These are phyloP conservation scores for Caenorhabditis angaria DNA, from an alignment of 2,888 invertebrate genomes.

Conservation along the genomic window DNA sequence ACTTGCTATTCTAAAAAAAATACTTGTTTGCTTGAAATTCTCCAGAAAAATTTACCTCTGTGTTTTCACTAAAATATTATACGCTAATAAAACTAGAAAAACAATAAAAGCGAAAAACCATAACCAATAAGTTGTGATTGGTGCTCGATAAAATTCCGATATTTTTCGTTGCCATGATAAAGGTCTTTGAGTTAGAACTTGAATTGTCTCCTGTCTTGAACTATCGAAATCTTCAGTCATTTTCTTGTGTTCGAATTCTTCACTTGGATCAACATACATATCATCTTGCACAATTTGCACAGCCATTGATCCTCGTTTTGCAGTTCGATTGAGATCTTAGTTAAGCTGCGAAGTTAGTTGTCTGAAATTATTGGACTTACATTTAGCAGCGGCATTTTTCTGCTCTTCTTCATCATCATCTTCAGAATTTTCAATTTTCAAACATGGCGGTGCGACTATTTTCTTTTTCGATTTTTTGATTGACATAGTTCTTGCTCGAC, in stretches of 20 bases:
- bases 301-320: slow-evolving; percentile 35
- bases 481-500: slow-evolving; percentile 37
- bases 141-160: slow-evolving; percentile 97
- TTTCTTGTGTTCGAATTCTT: slow-evolving; percentile 24
- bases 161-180: slow-evolving; percentile 75
- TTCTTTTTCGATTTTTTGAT: slow-evolving; percentile 38
- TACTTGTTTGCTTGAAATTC: not conserved
- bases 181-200: slow-evolving; percentile 37
- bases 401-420: slow-evolving; percentile 36
- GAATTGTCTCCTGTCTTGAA: slow-evolving; percentile 30
- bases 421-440: slow-evolving; percentile 20
- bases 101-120: slow-evolving; percentile 79
- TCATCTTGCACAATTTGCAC: slow-evolving; percentile 27
- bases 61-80: slow-evolving; percentile 63
- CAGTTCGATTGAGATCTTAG: slow-evolving; percentile 32
- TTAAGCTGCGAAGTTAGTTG: not conserved
- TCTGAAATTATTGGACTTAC: slow-evolving; percentile 15
- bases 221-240: slow-evolving; percentile 22
- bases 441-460: slow-evolving; percentile 25
- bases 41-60: slow-evolving; percentile 21
- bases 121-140: slow-evolving; percentile 98
- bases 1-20: slow-evolving; percentile 28
- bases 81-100: slow-evolving; percentile 65
- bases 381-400: slow-evolving; percentile 30
- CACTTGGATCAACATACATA: slow-evolving; percentile 39